phyloP scores from a whole-genome alignment of 2,797 vertebrate species.

The Remorina albescens region DNA sequence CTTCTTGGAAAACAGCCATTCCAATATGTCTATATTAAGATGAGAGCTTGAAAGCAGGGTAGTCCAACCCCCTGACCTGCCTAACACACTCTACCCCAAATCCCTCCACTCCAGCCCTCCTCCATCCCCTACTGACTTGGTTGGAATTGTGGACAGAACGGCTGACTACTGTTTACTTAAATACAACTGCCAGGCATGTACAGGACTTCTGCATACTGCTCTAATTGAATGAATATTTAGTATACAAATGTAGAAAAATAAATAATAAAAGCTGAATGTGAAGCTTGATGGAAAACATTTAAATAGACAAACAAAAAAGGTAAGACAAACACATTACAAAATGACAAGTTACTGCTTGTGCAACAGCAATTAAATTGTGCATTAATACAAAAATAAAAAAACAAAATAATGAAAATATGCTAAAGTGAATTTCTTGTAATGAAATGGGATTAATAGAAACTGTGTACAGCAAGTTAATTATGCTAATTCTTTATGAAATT shows the following conservation, averaged over 20 bases:
- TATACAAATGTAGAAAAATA: constrained; percentile 21
- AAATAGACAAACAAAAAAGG: constrained; percentile 14
- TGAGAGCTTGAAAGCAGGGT: constrained; percentile 76
- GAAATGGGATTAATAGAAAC: neutral
- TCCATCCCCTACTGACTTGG: constrained; percentile 39
- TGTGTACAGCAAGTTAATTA: neutral
- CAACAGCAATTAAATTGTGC: neutral
- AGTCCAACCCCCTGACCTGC: constrained; percentile 66
- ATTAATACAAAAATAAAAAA: neutral
- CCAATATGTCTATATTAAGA: constrained; percentile 87
- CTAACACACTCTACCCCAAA: constrained; percentile 61
- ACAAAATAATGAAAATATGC: neutral
- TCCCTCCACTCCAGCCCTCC: constrained; percentile 48
- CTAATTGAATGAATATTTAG: constrained; percentile 32
- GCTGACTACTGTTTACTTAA: constrained; percentile 49
- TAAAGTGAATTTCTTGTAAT: neutral
- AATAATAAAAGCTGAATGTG: constrained; percentile 29
- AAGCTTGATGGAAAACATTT: constrained; percentile 9
- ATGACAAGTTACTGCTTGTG: neutral
- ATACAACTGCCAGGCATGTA: constrained; percentile 45
- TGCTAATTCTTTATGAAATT: neutral
- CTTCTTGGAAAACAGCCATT: constrained; percentile 91
- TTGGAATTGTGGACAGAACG: constrained; percentile 56
- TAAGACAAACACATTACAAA: constrained; percentile 5
- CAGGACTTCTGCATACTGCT: constrained; percentile 32